Base-by-base conservation (phyloP, 2,888 invertebrate genomes). In the Thecocarcelia acutangulata region DNA sequence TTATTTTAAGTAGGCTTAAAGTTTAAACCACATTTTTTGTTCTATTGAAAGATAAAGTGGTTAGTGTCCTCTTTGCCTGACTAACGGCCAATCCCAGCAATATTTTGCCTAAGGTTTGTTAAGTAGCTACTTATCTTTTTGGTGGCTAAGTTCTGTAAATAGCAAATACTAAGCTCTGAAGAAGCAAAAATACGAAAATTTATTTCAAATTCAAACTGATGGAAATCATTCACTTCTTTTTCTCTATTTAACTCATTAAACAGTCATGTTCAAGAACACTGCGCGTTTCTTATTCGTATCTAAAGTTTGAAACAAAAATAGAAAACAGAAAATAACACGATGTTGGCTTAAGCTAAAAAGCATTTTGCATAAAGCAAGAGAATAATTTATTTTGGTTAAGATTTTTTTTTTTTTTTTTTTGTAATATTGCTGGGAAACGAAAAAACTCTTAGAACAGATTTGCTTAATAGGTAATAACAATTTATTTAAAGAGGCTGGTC, bases 1-100 rank as follows among this genome's bases (percentile, higher is more conserved):
- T 82, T 76, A 79, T 63, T 83, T 80, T 84, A 84, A 83, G 80
- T 80, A 84, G 83, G 83, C 83, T 83, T 84, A 80, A 61, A 77
- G 78, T 73, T 84, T 54, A 74, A 84, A 82, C 66, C 19, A 13
- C 6, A 33, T 21, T 68, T 59, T 69, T 24, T 54, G 17, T 61
- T 61, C 12, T 28, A 54, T 52, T 33, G 12, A 69, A 37, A 66
- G 70, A 74, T 78, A 78, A 78, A 44, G 82, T 56, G 78, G 82
- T 66, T 70, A 40, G 72, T 73, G 37, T 9, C 52, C 4, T 17
- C 66, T 44, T 17, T 54, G 59, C 44, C 58, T 15, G 19, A 15
- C 48, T 63, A 15, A n/a, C 48, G 66, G 33, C 59, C 44, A 28
- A n/a, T n/a, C n/a, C n/a, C n/a, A n/a, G n/a, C 52, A 3, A 33